phyloP scores from a whole-genome alignment of 2,888 invertebrate genomes.

The Atrina japonica region DNA sequence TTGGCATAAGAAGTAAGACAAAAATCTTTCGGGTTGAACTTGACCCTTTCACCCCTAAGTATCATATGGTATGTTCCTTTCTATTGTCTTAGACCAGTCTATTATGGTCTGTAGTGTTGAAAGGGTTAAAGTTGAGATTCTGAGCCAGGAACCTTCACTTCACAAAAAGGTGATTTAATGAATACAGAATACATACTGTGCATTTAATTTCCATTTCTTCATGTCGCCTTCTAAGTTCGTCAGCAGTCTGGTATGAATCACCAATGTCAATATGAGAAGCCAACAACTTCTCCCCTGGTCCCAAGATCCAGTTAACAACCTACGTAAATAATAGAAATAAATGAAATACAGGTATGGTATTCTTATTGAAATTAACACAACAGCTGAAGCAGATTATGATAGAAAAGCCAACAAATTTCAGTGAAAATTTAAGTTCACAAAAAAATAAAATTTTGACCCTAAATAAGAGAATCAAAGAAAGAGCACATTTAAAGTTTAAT shows the following conservation, averaged over 20 bases:
- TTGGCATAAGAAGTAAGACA: too few species aligned
- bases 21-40: too few species aligned
- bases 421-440: neutral
- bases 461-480: too few species aligned
- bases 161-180: too few species aligned
- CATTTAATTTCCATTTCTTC: conserved; percentile 89
- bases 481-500: too few species aligned
- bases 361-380: neutral
- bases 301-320: conserved; percentile 90
- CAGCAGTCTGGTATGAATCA: conserved; percentile 85
- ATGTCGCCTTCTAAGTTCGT: conserved; percentile 87
- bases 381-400: too few species aligned
- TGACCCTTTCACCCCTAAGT: too few species aligned
- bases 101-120: too few species aligned
- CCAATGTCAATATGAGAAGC: conserved; percentile 88
- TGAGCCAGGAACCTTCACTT: too few species aligned
- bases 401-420: neutral
- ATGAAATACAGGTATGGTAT: neutral
- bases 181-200: conserved; percentile 84
- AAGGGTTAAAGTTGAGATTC: too few species aligned
- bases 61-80: too few species aligned
- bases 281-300: conserved; percentile 88
- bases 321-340: conserved; percentile 79
- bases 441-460: neutral
- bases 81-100: too few species aligned